These are phyloP conservation scores for Sinocyclocheilus maitianheensis DNA, from an alignment of 2,113 vertebrate genomes.

Conservation along the genomic window DNA sequence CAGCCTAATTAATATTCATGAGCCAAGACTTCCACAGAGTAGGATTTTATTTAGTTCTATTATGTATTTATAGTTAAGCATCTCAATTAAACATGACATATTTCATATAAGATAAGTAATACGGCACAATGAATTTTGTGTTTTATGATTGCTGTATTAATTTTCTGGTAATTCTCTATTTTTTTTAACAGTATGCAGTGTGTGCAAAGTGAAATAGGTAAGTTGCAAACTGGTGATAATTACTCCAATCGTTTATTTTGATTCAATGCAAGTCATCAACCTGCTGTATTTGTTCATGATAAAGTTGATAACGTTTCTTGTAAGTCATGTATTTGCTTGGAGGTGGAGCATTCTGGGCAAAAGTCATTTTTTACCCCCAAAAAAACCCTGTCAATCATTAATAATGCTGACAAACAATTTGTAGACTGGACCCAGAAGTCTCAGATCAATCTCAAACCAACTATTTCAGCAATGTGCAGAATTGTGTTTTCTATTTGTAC, in stretches of 20 bases:
- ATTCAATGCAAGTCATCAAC: not conserved
- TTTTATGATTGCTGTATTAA: not conserved
- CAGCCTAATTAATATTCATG: not conserved
- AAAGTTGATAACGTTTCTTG: too few species aligned
- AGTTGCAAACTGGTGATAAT: too few species aligned
- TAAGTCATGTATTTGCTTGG: not conserved
- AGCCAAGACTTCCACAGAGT: not conserved
- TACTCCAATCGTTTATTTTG: not conserved
- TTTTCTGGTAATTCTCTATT: not conserved
- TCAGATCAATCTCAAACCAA: constrained; percentile 7
- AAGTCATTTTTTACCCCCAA: constrained; percentile 60
- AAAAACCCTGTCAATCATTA: constrained; percentile 71
- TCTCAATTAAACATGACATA: too few species aligned
- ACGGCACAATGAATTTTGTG: not conserved
- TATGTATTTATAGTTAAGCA: too few species aligned
- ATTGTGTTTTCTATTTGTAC: not conserved
- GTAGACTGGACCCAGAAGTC: not conserved
- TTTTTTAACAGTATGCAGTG: not conserved
- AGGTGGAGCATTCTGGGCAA: constrained; percentile 33
- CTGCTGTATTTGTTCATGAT: too few species aligned
- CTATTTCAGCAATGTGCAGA: constrained; percentile 39
- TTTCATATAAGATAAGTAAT: too few species aligned
- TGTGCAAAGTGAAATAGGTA: too few species aligned
- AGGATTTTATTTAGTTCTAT: too few species aligned
- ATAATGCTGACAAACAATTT: constrained; percentile 49